phyloP scores from a whole-genome alignment of 30 jellyfish, hydroid and myxozoan genomes.

The Pseudorhiza aurosa region DNA sequence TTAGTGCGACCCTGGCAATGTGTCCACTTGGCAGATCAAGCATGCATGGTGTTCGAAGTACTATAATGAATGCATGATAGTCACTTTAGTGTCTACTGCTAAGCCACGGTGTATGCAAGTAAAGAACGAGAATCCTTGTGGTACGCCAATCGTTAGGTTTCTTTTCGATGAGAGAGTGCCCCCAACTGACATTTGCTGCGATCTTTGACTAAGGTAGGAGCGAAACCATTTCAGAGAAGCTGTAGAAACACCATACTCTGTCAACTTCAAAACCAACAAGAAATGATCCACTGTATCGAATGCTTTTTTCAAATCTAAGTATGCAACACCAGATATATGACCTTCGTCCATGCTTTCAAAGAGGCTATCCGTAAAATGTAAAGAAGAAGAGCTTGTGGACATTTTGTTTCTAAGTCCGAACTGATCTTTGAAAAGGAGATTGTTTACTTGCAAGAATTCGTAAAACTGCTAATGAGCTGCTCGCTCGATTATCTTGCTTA shows the following conservation, averaged over 20 bases:
- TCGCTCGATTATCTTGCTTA: conserved; percentile 70
- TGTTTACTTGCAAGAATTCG: conserved; percentile 52
- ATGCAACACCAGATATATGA: conserved; percentile 62
- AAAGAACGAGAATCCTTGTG: conserved; percentile 74
- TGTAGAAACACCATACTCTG: conserved; percentile 71
- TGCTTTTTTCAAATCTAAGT: conserved; percentile 67
- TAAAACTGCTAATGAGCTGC: conserved; percentile 62
- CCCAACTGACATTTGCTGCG: conserved; percentile 72
- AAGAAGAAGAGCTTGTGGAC: conserved; percentile 68
- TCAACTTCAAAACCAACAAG: conserved; percentile 48
- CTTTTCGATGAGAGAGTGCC: conserved; percentile 68
- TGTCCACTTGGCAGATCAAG: too few relatives aligned
- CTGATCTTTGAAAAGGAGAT: conserved; percentile 40
- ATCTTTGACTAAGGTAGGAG: conserved; percentile 77
- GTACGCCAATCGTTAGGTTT: conserved; percentile 67
- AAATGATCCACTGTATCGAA: conserved; percentile 63
- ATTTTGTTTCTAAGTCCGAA: conserved; percentile 40
- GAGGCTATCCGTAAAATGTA: conserved; percentile 70
- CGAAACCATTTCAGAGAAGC: conserved; percentile 66
- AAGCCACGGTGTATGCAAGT: too few relatives aligned
- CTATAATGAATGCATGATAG: too few relatives aligned
- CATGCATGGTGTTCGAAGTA: too few relatives aligned
- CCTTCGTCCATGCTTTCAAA: conserved; percentile 73
- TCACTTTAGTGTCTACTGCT: too few relatives aligned
- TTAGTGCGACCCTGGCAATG: too few relatives aligned